Evolutionary conservation across 2,888 invertebrate species (phyloP).

Genomic region (Drosophila borealis): DNA sequence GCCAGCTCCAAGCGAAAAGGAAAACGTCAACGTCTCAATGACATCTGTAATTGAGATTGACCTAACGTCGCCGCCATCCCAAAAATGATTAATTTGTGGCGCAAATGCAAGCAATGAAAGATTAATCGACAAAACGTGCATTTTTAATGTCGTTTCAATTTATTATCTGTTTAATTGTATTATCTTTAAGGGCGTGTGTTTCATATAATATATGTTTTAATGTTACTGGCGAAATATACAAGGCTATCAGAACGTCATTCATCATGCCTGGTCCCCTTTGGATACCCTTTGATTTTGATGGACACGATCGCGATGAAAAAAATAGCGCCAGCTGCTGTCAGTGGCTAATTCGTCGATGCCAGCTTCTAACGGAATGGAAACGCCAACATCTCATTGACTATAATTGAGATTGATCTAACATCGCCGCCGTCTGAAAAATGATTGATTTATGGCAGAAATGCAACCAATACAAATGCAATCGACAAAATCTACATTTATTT

Average conservation of each 20-base stretch:
- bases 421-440: constrained; percentile 24
- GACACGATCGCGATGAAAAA: constrained; percentile 4
- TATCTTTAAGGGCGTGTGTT: neutral
- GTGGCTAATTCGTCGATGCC: neutral
- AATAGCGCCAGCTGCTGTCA: constrained; percentile 50
- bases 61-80: constrained; percentile 35
- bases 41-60: constrained; percentile 62
- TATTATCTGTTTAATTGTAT: neutral
- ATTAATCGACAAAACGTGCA: too few species aligned
- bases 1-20: constrained; percentile 6
- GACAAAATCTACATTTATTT: too few species aligned
- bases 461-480: neutral
- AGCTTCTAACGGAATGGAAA: constrained; percentile 14
- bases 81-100: constrained; percentile 18
- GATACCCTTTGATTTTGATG: constrained; percentile 41
- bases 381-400: constrained; percentile 10
- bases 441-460: constrained; percentile 12
- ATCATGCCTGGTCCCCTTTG: constrained; percentile 6
- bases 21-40: constrained; percentile 13
- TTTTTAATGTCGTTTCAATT: neutral
- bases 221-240: neutral
- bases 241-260: neutral
- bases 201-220: neutral
- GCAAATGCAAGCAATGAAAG: constrained; percentile 1
- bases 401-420: constrained; percentile 62